Evolutionary conservation across 2,888 invertebrate species (phyloP).

Genomic region (Andrena haemorrhoa): DNA sequence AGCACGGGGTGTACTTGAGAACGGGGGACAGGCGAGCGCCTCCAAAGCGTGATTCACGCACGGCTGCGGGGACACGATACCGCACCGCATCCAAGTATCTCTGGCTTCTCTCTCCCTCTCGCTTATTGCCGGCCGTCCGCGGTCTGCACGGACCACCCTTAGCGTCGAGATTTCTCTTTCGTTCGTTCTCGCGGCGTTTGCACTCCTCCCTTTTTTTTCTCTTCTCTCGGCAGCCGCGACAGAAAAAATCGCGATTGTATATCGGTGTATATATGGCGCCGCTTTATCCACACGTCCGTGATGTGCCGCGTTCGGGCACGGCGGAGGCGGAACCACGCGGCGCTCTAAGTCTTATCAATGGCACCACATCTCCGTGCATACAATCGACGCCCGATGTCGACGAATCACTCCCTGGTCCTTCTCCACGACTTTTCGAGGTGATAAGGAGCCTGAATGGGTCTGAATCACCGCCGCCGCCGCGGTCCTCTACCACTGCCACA

Average conservation of each 20-base stretch:
- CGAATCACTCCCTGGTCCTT: constrained; percentile 41
- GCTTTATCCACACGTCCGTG: constrained; percentile 66
- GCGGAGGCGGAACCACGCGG: constrained; percentile 72
- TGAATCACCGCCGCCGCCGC: constrained; percentile 78
- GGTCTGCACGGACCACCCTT: constrained; percentile 26
- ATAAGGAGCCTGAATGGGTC: constrained; percentile 63
- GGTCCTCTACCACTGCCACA: constrained; percentile 73
- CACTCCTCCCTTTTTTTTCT: constrained; percentile 50
- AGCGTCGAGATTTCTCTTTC: constrained; percentile 33
- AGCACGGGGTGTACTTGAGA: constrained; percentile 64
- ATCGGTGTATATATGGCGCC: constrained; percentile 60
- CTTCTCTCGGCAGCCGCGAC: constrained; percentile 32
- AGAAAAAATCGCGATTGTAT: constrained; percentile 57
- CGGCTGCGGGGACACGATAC: constrained; percentile 75
- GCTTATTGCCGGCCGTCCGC: constrained; percentile 2
- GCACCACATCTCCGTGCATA: constrained; percentile 66
- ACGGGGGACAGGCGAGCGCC: constrained; percentile 75
- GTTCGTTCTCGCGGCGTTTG: constrained; percentile 14
- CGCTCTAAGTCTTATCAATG: constrained; percentile 66
- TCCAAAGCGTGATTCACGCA: constrained; percentile 80
- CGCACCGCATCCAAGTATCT: constrained; percentile 68
- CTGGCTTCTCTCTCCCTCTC: constrained; percentile 34
- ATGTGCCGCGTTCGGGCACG: constrained; percentile 66
- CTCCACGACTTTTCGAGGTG: constrained; percentile 46
- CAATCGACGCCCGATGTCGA: constrained; percentile 53